Evolutionary conservation across 2,113 vertebrate species (phyloP).

Genomic region (Nerophis ophidion): DNA sequence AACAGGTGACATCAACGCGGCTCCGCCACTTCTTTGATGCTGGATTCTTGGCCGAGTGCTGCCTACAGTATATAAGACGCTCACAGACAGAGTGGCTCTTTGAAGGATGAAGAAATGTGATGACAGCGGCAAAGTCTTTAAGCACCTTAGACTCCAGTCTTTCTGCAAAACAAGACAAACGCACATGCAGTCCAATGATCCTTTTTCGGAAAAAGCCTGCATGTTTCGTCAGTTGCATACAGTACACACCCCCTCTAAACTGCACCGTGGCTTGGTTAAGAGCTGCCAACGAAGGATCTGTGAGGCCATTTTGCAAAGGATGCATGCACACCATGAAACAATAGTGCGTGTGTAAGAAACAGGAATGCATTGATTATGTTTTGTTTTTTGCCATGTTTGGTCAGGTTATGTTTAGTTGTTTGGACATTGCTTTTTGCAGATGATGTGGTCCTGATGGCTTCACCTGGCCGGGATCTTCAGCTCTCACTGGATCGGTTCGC

Average conservation of each 20-base stretch:
- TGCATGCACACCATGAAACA: constrained; percentile 5
- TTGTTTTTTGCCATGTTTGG: too few species aligned
- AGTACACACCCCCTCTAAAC: constrained; percentile 26
- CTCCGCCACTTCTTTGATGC: constrained; percentile 21
- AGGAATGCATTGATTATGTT: too few species aligned
- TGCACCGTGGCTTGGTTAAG: constrained; percentile 33
- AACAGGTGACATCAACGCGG: neutral
- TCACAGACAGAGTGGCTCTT: constrained; percentile 9
- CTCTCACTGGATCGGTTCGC: too few species aligned
- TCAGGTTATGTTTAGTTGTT: too few species aligned
- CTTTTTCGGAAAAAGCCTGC: constrained; percentile 19
- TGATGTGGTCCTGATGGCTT: too few species aligned
- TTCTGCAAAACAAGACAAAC: constrained; percentile 15
- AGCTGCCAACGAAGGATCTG: constrained; percentile 46
- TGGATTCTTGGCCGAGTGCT: constrained; percentile 15
- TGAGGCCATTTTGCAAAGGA: constrained; percentile 48
- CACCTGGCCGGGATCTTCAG: too few species aligned
- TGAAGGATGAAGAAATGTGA: constrained; percentile 21
- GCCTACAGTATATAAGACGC: constrained; percentile 20
- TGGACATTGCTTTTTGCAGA: too few species aligned
- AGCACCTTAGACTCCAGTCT: constrained; percentile 23
- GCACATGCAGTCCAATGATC: constrained; percentile 11
- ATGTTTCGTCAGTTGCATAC: constrained; percentile 31
- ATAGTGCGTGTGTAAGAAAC: neutral
- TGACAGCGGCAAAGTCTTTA: constrained; percentile 29